Percentiles rank a stretch among this genome's conserved stretches.
Conservation (phyloP, 1,140 invertebrate genomes). For the Steinernema khuongi region DNA sequence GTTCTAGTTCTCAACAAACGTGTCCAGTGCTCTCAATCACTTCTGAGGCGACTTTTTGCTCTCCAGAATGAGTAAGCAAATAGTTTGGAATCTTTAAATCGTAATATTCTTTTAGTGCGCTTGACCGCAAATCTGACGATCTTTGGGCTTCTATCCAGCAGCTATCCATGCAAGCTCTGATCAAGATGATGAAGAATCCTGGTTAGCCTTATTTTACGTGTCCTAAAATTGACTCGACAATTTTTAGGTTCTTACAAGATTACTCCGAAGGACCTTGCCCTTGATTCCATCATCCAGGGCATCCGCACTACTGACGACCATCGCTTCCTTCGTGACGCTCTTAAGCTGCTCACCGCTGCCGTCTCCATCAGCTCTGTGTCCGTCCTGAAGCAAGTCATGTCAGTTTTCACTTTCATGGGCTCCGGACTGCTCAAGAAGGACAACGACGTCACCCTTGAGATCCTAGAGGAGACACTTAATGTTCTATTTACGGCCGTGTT, state of each 20-base stretch:
- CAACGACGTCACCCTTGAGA: conserved; percentile 35
- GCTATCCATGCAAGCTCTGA: conserved; percentile 13
- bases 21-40: not conserved
- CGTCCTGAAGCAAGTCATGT: conserved; percentile 35
- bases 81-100: not conserved
- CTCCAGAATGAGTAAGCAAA: not conserved
- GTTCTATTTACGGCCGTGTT: conserved; percentile 33
- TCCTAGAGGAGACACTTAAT: conserved; percentile 34
- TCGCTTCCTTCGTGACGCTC: conserved; percentile 32
- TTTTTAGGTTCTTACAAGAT: conserved; percentile 11
- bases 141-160: conserved; percentile 23
- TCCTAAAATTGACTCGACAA: too few species aligned
- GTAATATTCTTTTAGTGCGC: not conserved
- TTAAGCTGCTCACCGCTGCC: conserved; percentile 34
- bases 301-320: conserved; percentile 34
- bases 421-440: conserved; percentile 35
- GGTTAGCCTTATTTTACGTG: not conserved
- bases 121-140: not conserved
- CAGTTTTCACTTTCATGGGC: conserved; percentile 40
- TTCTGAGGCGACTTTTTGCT: not conserved
- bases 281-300: conserved; percentile 29
- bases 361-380: conserved; percentile 30
- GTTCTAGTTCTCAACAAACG: not conserved
- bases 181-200: conserved; percentile 19
- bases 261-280: conserved; percentile 18